Evolutionary conservation across 1,140 invertebrate species (phyloP).

Genomic region (Sipha flava): DNA sequence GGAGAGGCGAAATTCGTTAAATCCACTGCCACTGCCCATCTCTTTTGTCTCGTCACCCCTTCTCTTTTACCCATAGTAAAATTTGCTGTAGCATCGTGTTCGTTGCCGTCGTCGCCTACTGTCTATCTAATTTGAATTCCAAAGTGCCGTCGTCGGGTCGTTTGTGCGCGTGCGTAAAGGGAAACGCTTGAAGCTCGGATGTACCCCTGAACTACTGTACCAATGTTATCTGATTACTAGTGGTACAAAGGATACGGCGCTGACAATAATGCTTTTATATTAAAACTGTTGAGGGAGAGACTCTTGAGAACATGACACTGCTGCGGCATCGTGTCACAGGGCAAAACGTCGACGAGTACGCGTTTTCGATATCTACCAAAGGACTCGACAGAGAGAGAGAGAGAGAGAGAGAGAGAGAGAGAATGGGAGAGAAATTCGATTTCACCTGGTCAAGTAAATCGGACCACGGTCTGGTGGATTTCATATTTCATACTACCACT

Average conservation of each 20-base stretch:
- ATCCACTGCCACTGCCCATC: not conserved
- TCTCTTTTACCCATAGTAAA: no score
- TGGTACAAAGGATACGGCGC: not conserved
- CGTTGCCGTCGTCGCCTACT: not conserved
- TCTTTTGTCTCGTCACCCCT: no score
- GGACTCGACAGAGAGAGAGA: no score
- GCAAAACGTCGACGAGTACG: no score
- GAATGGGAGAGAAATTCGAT: not conserved
- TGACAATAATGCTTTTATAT: not conserved
- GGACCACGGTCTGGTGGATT: not conserved
- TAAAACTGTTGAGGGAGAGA: not conserved
- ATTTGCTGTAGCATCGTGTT: no score
- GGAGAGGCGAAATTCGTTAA: conserved; percentile 19
- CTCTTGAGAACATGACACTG: not conserved
- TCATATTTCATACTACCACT: no score
- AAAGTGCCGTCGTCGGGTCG: not conserved
- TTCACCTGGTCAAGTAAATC: not conserved
- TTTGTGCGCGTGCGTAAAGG: not conserved
- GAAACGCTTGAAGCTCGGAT: not conserved
- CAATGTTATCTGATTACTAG: conserved; percentile 25
- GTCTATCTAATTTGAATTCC: conserved; percentile 28
- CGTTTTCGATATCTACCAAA: no score
- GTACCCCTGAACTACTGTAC: not conserved
- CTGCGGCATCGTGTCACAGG: no score
- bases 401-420: no score